Percentiles rank a stretch among this genome's conserved stretches.
Evolutionary conservation across 1,140 invertebrate species (phyloP).

Genomic region (Scylla paramamosain): DNA sequence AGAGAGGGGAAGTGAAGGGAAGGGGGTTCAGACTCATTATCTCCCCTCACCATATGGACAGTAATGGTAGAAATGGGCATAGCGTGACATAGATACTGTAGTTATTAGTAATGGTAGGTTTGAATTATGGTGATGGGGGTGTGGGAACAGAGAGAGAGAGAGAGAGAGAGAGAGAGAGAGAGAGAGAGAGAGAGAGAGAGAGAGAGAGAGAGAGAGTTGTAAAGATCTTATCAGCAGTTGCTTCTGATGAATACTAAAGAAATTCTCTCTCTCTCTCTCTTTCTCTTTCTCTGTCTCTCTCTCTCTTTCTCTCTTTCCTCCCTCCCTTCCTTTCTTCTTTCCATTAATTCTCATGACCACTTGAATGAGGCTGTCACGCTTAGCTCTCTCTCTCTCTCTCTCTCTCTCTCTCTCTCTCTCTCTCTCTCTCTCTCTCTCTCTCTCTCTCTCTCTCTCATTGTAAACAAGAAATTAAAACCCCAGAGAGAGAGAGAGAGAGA

Average conservation of each 20-base stretch:
- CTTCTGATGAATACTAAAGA: constrained; percentile 14
- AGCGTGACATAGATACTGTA: neutral
- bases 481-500: too few species aligned
- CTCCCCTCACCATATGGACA: too few species aligned
- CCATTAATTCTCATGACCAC: constrained; percentile 36
- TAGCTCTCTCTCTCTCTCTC: neutral
- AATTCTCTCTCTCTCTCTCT: neutral
- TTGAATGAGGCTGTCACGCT: constrained; percentile 30
- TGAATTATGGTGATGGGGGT: too few species aligned
- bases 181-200: constrained; percentile 39
- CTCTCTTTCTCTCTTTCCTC: neutral
- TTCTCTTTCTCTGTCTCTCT: neutral
- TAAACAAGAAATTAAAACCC: too few species aligned
- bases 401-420: neutral
- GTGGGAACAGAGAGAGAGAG: neutral
- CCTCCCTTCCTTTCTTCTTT: neutral
- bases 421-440: neutral
- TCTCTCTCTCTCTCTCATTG: neutral
- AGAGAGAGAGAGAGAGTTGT: constrained; percentile 43
- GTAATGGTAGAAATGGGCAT: too few species aligned
- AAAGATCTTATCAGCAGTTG: constrained; percentile 53
- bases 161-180: constrained; percentile 30
- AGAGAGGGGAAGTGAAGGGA: neutral
- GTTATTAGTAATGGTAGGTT: neutral
- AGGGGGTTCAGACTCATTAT: neutral